Evolutionary conservation across 2,113 vertebrate species (phyloP), one percentile per base, ranked within the genome.

Genomic region (Malurus alboscapulatus): DNA sequence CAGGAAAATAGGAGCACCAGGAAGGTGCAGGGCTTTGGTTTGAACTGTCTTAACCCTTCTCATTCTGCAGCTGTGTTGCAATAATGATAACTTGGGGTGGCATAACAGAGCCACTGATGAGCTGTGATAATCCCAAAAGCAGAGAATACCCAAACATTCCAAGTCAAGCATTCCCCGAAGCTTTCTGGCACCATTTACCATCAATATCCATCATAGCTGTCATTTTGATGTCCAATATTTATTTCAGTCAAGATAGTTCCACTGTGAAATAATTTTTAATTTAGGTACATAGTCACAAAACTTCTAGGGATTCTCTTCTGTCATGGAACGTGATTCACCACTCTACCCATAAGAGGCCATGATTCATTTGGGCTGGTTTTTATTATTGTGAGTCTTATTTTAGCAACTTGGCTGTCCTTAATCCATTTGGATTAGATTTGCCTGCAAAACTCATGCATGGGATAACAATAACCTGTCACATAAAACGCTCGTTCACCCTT

Each of bases 351-450:
- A 36, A 36, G 40, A 94, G 69, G 18, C 66, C 55, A 20, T 93
- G 87, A 91, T 62, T 93, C 88, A 92, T 48, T 71, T 86, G 48
- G 76, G 66, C 67, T 91, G 91, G 24, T 54, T 95, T 84, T 78
- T 55, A 59, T 79, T 62, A 71, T 79, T 80, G 61, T 21, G 47
- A 69, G 7, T 84, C 48, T 93, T 88, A 92, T 85, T 96, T 93
- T 92, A 89, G 78, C 50, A 83, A 10, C 27, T 62, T 84, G 81
- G 20, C 74, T 79, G 74, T 58, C 42, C 68, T 91, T 87, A 88
- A 93, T 94, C 66, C 67, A n/a, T n/a, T 74, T 11, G 81, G 71
- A 66, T 92, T 91, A 79, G 59, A 72, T 82, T 84, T 94, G 86
- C 79, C 83, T 87, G 83, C 71, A 84, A 40, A 83, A 62, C 32